Base-by-base conservation (phyloP, 2,113 vertebrate species). In the Gallinago paraguaiae region DNA sequence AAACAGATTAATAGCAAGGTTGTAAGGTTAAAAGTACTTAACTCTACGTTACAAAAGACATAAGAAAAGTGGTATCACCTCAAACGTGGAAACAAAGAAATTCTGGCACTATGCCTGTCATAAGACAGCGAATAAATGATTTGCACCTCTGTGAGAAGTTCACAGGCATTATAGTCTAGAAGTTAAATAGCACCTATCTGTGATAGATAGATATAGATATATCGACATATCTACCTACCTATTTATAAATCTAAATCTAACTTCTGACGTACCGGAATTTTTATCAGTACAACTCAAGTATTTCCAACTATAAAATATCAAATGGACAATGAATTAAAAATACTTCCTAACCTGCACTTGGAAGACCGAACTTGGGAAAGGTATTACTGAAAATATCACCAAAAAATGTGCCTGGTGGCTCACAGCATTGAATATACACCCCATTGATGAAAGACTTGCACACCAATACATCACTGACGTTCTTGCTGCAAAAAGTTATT, bases 11-110 rank as follows among this genome's bases (percentile, higher is more conserved):
- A 90, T 97, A 98, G 95, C 86, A 95, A 94, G 94, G 78, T 93
- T 90, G 80, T 88, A 92, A 94, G 57, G 95, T 96, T 97, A 97
- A 96, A 97, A 96, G 89, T 91, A 97, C 95, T 97, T 92, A 60
- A 92, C 97, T 97, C 98, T 69, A 97, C 57, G 92, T 92, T 96
- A 96, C 84, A 98, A 98, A 96, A 97, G 97, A 98, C 96, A 95
- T 82, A 97, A 92, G 94, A 97, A 97, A 94, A 96, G 84, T 95
- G 95, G 3, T 88, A 87, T 97, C 74, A 97, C 41, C 78, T 94
- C 93, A 92, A 96, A 96, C 0, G 70, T 97, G 93, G 96, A 97
- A 98, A 97, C 79, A 97, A 95, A 97, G 95, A 97, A 96, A 96
- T 91, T 97, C 95, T 96, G 97, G 96, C 97, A 98, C 97, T 96